phyloP scores from a whole-genome alignment of 2,888 invertebrate species.

The Diplolepis rosae region DNA sequence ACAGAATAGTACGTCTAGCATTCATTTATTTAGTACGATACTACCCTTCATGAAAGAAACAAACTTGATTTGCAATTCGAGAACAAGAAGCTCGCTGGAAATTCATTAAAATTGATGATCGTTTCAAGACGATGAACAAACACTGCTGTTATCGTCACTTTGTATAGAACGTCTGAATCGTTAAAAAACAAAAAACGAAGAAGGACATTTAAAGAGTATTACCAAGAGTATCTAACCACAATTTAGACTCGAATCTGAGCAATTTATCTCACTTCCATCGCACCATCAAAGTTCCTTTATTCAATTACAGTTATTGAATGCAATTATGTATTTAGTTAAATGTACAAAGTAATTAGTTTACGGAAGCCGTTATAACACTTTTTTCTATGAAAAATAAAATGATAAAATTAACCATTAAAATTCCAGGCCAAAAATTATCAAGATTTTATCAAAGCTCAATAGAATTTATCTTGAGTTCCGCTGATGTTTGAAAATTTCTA shows the following conservation, averaged over 20 bases:
- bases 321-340: too few relatives aligned
- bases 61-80: conserved; percentile 10
- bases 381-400: too few relatives aligned
- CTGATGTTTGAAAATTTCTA: too few relatives aligned
- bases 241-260: background rate
- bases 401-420: too few relatives aligned
- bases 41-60: conserved; percentile 12
- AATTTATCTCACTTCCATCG: too few relatives aligned
- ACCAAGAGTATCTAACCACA: background rate
- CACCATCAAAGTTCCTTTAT: too few relatives aligned
- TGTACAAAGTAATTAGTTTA: too few relatives aligned
- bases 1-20: conserved; percentile 3
- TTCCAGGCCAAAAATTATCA: too few relatives aligned
- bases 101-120: conserved; percentile 28
- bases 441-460: too few relatives aligned
- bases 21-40: conserved; percentile 18
- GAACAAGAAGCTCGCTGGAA: background rate
- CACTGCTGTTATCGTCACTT: conserved; percentile 13
- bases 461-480: too few relatives aligned
- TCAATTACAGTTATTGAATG: too few relatives aligned
- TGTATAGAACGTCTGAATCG: conserved; percentile 2
- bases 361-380: too few relatives aligned
- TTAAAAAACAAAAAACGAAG: background rate
- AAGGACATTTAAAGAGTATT: conserved; percentile 8
- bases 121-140: conserved; percentile 24